Conservation (phyloP, 2,888 invertebrate genomes). For the Dolichopus griseipennis region DNA sequence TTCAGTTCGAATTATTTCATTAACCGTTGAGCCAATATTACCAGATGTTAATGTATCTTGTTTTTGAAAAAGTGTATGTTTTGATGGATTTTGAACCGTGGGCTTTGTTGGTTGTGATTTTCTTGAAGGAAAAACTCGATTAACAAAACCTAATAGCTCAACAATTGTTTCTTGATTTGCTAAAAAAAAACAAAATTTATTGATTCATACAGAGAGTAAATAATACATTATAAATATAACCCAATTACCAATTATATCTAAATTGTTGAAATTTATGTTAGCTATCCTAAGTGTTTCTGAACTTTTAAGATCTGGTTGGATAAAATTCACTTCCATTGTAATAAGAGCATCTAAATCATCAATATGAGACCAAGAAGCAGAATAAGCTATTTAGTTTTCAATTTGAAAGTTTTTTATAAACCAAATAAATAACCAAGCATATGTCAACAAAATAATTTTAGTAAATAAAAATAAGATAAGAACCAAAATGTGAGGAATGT, state of each 20-base stretch:
- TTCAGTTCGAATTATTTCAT: conserved; percentile 54
- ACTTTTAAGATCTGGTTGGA: conserved; percentile 40
- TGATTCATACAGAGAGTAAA: background rate
- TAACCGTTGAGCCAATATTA: conserved; percentile 14
- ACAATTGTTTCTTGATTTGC: conserved; percentile 94
- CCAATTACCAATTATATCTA: conserved; percentile 81
- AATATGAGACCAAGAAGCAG: conserved; percentile 30
- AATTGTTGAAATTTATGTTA: conserved; percentile 84
- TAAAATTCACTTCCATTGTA: conserved; percentile 70
- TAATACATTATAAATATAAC: conserved; percentile 14
- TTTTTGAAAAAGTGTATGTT: background rate
- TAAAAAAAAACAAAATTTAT: conserved; percentile 33
- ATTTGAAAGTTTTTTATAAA: conserved; percentile 18
- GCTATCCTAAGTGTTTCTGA: conserved; percentile 58
- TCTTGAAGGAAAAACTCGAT: conserved; percentile 55
- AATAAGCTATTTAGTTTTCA: conserved; percentile 25
- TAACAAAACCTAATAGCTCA: conserved; percentile 81
- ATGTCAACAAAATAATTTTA: conserved; percentile 13
- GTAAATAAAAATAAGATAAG: conserved; percentile 17
- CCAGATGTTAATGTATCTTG: background rate
- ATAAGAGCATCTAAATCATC: conserved; percentile 63
- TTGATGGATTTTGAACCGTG: background rate
- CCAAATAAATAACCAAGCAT: conserved; percentile 25
- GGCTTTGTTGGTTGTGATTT: conserved; percentile 27
- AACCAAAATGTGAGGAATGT: conserved; percentile 9